Base-by-base conservation (phyloP, 2,888 invertebrate genomes). In the Choreutis nemorana region DNA sequence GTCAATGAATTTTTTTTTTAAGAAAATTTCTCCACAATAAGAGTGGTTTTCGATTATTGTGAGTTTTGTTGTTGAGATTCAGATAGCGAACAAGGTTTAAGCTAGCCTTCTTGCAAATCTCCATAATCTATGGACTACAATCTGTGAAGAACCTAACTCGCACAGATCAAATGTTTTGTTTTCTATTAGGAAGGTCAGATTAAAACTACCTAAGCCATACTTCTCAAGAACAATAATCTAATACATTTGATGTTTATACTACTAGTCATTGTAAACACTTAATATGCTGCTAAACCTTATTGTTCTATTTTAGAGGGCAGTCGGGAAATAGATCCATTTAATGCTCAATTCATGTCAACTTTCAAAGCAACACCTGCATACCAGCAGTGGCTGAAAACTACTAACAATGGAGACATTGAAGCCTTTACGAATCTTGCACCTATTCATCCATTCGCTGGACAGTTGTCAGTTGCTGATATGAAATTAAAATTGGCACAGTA, bases 391-490 rank as follows among this genome's bases (percentile, higher is more conserved):
- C 58, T 86, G 35, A 81, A 81, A 44, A 63, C 66, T 23, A 81
- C 77, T n/a, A 83, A 83, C 41, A 61, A 59, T 39, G 83, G 83
- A 1, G 83, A 86, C 8, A 78, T 84, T 28, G 83, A 84, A 32
- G 83, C 86, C 16, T 86, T 93, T 42, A 78, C 89, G 35, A 82
- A 81, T 42, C 77, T 88, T n/a, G 81, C 83, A 33, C 86, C 91
- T 3, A 90, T 93, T 8, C 98, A 98, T 79, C 95, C 97, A 1
- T 97, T 93, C 72, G 90, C 94, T 28, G 97, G 98, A 1, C 94
- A 97, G 45, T 72, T 97, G 7, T 95, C 94, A 9, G 92, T 97
- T 11, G 87, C 92, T 28, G 98, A 98, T 66, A 94, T 98, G 89
- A 94, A 93, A 61, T 71, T 94, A 3, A 85, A 91, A 53, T 81